Evolutionary conservation across 2,888 invertebrate species (phyloP).

Genomic region (Branchinecta sandiegonensis): DNA sequence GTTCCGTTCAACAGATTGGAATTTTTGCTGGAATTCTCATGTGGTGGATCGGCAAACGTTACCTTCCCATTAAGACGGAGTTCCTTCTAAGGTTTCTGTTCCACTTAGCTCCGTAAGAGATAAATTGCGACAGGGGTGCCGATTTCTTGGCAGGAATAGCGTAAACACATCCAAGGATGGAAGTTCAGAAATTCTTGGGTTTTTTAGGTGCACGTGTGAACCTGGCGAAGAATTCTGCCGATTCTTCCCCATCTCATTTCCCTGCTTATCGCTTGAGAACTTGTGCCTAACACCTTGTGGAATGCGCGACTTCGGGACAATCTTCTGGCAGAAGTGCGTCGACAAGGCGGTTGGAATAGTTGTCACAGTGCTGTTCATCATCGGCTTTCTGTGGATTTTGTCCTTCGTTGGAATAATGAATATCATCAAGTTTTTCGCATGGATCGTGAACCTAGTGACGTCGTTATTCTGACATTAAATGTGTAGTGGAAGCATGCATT

Average conservation of each 20-base stretch:
- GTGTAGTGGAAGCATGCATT: no score
- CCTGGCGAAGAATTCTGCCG: not conserved
- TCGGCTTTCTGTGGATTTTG: not conserved
- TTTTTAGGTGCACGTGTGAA: conserved; percentile 10
- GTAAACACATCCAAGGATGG: no score
- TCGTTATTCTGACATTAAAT: not conserved
- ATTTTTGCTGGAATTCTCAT: no score
- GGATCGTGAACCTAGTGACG: not conserved
- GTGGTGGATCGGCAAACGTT: no score
- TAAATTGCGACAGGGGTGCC: no score
- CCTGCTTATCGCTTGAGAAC: no score
- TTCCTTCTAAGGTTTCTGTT: no score
- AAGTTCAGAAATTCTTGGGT: not conserved
- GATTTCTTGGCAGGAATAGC: no score
- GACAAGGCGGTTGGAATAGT: not conserved
- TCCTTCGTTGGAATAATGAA: conserved; percentile 12
- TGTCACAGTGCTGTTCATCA: conserved; percentile 1
- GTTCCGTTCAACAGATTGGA: no score
- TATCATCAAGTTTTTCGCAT: not conserved
- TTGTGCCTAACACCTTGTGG: not conserved
- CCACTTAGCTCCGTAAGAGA: no score
- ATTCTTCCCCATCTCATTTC: not conserved
- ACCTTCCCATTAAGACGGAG: no score
- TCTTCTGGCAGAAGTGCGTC: not conserved
- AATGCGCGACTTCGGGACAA: not conserved